Evolutionary conservation across 2,113 vertebrate species (phyloP), one percentile per base, ranked within the genome.

Genomic region (Triplophysa dalaica): DNA sequence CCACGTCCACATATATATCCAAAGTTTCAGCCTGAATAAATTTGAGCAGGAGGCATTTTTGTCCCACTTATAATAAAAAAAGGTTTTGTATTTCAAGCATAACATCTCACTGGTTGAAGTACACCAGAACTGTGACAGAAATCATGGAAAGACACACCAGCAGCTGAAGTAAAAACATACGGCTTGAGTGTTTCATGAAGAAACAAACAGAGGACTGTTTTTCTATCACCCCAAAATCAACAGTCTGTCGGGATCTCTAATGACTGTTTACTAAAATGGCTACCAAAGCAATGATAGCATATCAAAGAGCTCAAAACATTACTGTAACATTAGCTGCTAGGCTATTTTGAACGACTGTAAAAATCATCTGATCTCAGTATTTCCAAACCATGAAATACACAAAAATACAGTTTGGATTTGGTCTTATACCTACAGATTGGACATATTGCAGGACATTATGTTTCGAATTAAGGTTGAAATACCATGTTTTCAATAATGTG

Each of bases 211-310:
- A 4, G 45, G 21, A 48, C 72, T 75, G 72, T 19, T 24, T 62
- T 62, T 62, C 72, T 75, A 29, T 63, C 38, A 45, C 72, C 58
- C 72, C 22, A 75, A 48, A 62, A 22, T 62, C 58, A 75, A 63
- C 72, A 75, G 58, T 60, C 58, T 21, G 22, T 29, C 58, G 62
- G 41, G 9, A 1, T 48, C 58, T 62, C 2, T 74, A 75, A 75
- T 75, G 58, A 75, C 72, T 75, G 72, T 48, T 75, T 75, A 62
- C 58, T 75, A 12, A 62, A 75, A 24, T 62, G 48, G 63, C 72
- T 29, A 48, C 41, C 43, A 62, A 63, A 22, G 58, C 29, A 13
- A 48, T 8, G 58, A 75, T 62, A 62, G 21, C 58, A 48, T 75
- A 21, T 75, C n/a, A 29, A 38, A 17, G 21, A 43, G 26, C 11